Base-by-base conservation (phyloP, 2,797 vertebrate species). In the Synaphobranchus kaupii region DNA sequence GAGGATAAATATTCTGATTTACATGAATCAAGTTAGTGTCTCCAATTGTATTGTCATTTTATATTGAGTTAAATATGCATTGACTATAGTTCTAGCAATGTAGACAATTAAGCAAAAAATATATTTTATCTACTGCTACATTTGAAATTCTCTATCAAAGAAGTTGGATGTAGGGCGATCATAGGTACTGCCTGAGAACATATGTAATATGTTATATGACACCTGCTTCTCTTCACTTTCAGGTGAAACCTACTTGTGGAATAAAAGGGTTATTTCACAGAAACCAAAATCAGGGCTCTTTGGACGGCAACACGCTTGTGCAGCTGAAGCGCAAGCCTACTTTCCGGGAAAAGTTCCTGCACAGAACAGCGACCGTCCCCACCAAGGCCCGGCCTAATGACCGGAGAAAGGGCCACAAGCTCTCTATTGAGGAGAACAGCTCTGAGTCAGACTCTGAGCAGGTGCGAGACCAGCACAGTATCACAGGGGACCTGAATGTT, bases 231-330 rank as follows among this genome's bases (percentile, higher is more conserved):
- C 87, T 92, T 44, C 92, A 87, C 91, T 90, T 92, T 87, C 95
- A 99, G 98, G 97, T 95, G 95, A 97, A 96, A 92, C 96, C 96
- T 93, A 95, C 95, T 94, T 96, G 96, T 93, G 98, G 98, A 93
- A 97, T 99, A 97, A 99, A 99, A 97, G 97, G 98, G 86, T 96
- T 99, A 87, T 99, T 99, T 95, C 97, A 98, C 96, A 98, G 97
- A 97, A 99, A 96, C 96, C 97, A 98, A 97, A 99, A 99, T 95
- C 98, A 99, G 91, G 92, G 96, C 92, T 99, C 98, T 86, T 98
- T 99, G 92, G 98, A 99, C 98, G 98, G 98, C 97, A 98, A 97
- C 98, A 98, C 96, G 98, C 94, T 48, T 80, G 76, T 80, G 88
- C 97, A 97, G 92, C 97, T 95, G 94, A 95, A 91, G 87, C 97